Evolutionary conservation across 2,113 vertebrate genomes (phyloP), one percentile per base, ranked within the genome.

Genomic region (Zosterops japonicus): DNA sequence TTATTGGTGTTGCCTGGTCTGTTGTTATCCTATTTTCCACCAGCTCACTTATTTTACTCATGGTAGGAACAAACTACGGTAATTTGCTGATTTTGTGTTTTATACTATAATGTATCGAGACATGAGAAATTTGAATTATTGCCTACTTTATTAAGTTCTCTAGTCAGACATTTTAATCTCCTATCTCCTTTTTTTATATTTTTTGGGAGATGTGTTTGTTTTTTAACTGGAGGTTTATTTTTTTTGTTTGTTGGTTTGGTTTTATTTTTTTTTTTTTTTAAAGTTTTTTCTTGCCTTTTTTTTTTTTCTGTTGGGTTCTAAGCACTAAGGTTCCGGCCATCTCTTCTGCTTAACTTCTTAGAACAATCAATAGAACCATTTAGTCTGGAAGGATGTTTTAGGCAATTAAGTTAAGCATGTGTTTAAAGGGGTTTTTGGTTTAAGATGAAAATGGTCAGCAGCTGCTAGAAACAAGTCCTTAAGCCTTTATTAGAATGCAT

Each of bases 381-480:
- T 90, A 59, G 14, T 81, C 52, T 77, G 39, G 89, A 90, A 80
- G 55, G 42, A 67, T 10, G 35, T 70, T 69, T 90, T 49, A 90
- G 12, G 67, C 68, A 91, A 91, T 92, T 94, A 88, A 47, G 33
- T 91, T 90, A 95, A 90, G 75, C 75, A 52, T 36, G 42, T 78
- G 60, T 63, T 88, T 90, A 93, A 94, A 93, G 50, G 39, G 3
- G 0, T 53, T 89, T 80, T 64, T 74, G 21, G 63, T 93, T 91
- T 94, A 89, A 72, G 78, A 89, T 67, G 46, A 80, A 95, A 95
- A 94, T 90, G 93, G 87, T 94, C 90, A 91, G 71, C 93, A 93
- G 82, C 90, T 95, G 84, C 80, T 83, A 89, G 79, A 96, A 95
- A 90, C 59, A 78, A 86, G 71, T 95, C 90, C 70, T 93, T 85